Evolutionary conservation across 64 coral and sea anemone genomes (phyloP).

Genomic region (Actinia equina): DNA sequence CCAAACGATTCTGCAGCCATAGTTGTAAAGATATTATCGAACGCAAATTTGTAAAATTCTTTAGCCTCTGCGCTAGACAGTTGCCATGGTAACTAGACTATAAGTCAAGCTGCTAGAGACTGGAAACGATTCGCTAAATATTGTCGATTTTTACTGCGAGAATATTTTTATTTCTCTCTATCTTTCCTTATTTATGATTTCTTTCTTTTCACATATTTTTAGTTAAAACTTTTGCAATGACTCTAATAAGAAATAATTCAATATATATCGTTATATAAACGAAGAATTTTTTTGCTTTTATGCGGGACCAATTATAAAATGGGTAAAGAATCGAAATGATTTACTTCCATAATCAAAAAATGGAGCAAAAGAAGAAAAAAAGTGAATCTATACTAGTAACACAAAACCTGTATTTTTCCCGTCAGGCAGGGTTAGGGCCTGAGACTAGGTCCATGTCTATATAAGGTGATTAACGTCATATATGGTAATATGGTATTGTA

Average conservation of each 20-base stretch:
- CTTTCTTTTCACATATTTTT: too few species aligned
- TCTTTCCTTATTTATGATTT: too few species aligned
- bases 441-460: slow-evolving; percentile 2
- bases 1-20: slow-evolving; percentile 91
- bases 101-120: background rate
- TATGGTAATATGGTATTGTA: slow-evolving; percentile 15
- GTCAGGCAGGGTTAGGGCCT: background rate
- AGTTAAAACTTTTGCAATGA: too few species aligned
- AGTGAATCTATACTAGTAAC: background rate
- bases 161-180: too few species aligned
- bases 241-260: too few species aligned
- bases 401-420: background rate
- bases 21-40: background rate
- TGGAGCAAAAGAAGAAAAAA: background rate
- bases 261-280: too few species aligned
- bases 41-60: background rate
- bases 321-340: too few species aligned
- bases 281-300: too few species aligned
- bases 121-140: background rate
- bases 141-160: too few species aligned
- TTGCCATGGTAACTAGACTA: background rate
- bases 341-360: background rate
- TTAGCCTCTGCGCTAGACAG: background rate
- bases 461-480: slow-evolving; percentile 4
- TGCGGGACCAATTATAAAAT: too few species aligned